Evolutionary conservation across 2,888 invertebrate species (phyloP), one percentile per base, ranked within the genome.

Genomic region (Carabus problematicus): DNA sequence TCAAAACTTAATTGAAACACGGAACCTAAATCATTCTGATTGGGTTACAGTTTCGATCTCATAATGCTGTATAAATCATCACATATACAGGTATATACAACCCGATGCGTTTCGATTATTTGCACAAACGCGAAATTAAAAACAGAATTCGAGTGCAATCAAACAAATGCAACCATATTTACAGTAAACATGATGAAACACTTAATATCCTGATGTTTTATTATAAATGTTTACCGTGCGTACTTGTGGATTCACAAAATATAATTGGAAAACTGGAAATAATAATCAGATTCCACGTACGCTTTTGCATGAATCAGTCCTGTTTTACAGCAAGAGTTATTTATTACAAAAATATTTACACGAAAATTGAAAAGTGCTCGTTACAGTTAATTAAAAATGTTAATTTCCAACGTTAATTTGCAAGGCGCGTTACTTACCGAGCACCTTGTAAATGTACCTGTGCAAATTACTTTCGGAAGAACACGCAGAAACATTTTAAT

Each of bases 1-100:
- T 67, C 66, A 67, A 67, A 67, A 67, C 59, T 67, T 67, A 67
- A 67, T 67, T 67, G 66, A 54, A 64, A 55, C 19, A 14, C 49
- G 19, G 40, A 16, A 45, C 18, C 49, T 64, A 64, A 64, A 64
- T 49, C 59, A 52, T 43, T 9, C 49, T 67, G 66, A 67, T 67
- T 67, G 66, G 39, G 66, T 67, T 67, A 59, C 55, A 19, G 58
- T 45, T 45, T 66, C 47, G 16, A 52, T 52, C 58, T 59, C 49
- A 59, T 52, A 56, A 64, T 64, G 56, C 45, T 49, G 29, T 39
- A 62, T 62, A 49, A 39, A 62, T 62, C 62, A 49, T 62, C n/a
- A 12, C 11, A 45, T n/a, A n/a, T 45, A 45, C 12, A 45, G 11
- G 45, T 45, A 12, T 6, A 45, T 45, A n/a, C 7, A n/a, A 8